Evolutionary conservation across 2,888 invertebrate species (phyloP).

Genomic region (Idaea straminata): DNA sequence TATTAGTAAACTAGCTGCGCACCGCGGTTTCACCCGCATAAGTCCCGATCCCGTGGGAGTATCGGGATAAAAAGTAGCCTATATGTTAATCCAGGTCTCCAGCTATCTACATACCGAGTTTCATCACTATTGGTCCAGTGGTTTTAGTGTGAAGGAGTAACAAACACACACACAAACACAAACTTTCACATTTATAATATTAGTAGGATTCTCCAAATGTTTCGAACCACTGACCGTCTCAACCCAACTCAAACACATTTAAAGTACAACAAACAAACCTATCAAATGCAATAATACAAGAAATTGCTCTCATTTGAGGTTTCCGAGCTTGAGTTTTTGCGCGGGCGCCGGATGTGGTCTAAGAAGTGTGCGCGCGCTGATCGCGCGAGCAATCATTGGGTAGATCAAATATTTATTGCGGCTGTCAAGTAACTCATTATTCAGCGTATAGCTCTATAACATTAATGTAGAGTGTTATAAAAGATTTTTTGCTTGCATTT

Average conservation of each 20-base stretch:
- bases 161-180: too few relatives aligned
- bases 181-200: too few relatives aligned
- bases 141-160: too few relatives aligned
- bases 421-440: background rate
- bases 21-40: too few relatives aligned
- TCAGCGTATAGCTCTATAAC: background rate
- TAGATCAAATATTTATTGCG: conserved; percentile 3
- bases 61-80: too few relatives aligned
- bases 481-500: background rate
- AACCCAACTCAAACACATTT: conserved; percentile 56
- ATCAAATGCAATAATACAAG: conserved; percentile 45
- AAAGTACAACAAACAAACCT: conserved; percentile 45
- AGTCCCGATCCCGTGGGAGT: too few relatives aligned
- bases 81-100: too few relatives aligned
- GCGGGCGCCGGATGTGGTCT: conserved; percentile 68
- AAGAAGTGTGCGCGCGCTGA: conserved; percentile 15
- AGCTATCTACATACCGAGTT: too few relatives aligned
- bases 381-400: background rate
- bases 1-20: too few relatives aligned
- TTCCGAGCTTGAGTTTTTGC: conserved; percentile 56
- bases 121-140: too few relatives aligned
- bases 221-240: conserved; percentile 41
- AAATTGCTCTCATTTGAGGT: conserved; percentile 69
- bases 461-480: background rate
- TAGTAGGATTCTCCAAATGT: conserved; percentile 42